Base-by-base conservation (phyloP, 2,113 vertebrate species). In the Cyprinodon variegatus region DNA sequence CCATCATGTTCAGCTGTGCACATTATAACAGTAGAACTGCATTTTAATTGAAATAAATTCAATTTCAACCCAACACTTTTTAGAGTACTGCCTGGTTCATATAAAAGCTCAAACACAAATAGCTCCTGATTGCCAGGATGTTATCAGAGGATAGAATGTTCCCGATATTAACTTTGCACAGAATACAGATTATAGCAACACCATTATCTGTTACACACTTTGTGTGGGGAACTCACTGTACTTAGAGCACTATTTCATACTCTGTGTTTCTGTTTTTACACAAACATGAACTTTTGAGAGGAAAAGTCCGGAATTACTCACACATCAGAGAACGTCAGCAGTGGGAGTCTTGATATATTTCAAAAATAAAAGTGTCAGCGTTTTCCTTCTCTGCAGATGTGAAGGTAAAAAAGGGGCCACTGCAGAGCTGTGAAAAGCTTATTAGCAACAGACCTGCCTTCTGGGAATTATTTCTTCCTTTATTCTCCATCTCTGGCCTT, bases 401-500 rank as follows among this genome's bases (percentile, higher is more conserved):
- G 46, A 50, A 39, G 0, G 29, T 67, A 46, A 14, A 38, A 29
- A 69, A 22, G 45, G 5, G 1, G 29, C 36, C 1, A 2, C 61
- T 73, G 68, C 62, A 36, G 11, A 20, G 29, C 60, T 59, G 48
- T 40, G 40, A 40, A 81, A 77, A 80, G 61, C 61, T 46, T 7
- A 50, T 37, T 57, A 76, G 72, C 63, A 72, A 69, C 73, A 69
- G 59, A 13, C 60, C 50, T 7, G 40, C 20, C 81, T 61, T 72
- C 53, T 36, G 70, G 48, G 17, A 68, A 50, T 65, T 38, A 22
- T 74, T 69, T 60, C 40, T 41, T 40, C 46, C 53, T 85, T 83
- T 70, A 46, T 59, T 78, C 65, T 79, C 22, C 48, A 38, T 61
- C 37, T 70, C 29, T 69, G 59, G 4, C 63, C 63, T 64, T 68